Evolutionary conservation across 2,113 vertebrate genomes (phyloP), one percentile per base, ranked within the genome.

Genomic region (Silurus asotus): DNA sequence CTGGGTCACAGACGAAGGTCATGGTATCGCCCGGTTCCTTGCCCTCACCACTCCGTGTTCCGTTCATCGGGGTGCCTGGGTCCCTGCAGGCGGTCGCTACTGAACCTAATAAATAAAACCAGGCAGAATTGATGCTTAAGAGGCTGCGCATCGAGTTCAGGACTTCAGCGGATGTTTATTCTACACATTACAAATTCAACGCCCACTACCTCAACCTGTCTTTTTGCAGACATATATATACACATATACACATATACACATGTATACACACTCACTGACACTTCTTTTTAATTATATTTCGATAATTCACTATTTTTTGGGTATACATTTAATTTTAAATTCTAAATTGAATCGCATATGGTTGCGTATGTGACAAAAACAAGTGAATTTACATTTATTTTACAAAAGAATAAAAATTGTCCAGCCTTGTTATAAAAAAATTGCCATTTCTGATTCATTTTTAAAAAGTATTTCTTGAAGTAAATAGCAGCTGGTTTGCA

Each of bases 1-100:
- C 98, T 58, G 97, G 96, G 91, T 99, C 97, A 93, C 98, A 99
- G 0, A 97, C 96, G 92, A 99, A 99, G 92, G 97, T 95, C 85
- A 99, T 97, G 0, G 96, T 96, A 91, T 99, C 98, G 37, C 97
- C 96, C 17, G 98, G 98, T 92, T 99, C 97, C 92, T 97, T 95
- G 51, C 98, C 98, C 90, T 99, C 97, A 2, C 98, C 98, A 61
- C 96, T 98, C 88, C 98, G 96, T 87, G 96, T 99, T 83, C 98
- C 98, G 88, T 99, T 99, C 98, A 99, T 99, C 58, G 98, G 98
- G 58, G 98, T 95, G 23, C 98, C 98, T 55, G 98, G 97, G 90
- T 95, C 94, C 88, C 95, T 92, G 90, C 95, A 95, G 86, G 98
- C 98, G 56, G 97, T 99, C 23, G 98, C 98, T 64, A 99, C 95